phyloP scores from a whole-genome alignment of 2,797 vertebrate species.

The Bradypodion pumilum region DNA sequence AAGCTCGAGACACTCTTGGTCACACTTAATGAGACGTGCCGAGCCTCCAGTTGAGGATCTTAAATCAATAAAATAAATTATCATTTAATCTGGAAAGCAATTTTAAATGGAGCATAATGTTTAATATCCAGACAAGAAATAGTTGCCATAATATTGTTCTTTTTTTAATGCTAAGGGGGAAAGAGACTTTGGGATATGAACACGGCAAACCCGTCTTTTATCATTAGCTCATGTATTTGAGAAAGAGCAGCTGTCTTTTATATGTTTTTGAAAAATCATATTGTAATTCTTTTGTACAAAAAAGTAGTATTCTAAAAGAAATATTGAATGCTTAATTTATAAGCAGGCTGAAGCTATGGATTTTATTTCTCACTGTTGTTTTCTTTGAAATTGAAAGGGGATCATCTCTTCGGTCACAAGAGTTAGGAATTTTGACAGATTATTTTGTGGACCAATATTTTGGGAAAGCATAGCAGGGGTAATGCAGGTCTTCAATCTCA shows the following conservation, averaged over 20 bases:
- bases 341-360: constrained; percentile 83
- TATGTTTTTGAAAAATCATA: constrained; percentile 89
- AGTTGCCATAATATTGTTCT: constrained; percentile 78
- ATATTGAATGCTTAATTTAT: constrained; percentile 89
- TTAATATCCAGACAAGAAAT: constrained; percentile 74
- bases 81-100: constrained; percentile 73
- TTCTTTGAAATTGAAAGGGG: constrained; percentile 82
- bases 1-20: constrained; percentile 70
- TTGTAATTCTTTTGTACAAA: constrained; percentile 89
- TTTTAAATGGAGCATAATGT: constrained; percentile 77
- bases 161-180: constrained; percentile 77
- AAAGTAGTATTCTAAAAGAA: constrained; percentile 88
- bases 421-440: constrained; percentile 75
- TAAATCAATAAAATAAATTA: constrained; percentile 62
- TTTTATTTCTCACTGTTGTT: constrained; percentile 71
- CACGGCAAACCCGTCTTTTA: constrained; percentile 80
- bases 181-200: constrained; percentile 76
- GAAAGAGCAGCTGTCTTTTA: constrained; percentile 87
- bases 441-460: constrained; percentile 85
- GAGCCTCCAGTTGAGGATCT: constrained; percentile 75
- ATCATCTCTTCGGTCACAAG: constrained; percentile 80
- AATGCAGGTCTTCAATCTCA: constrained; percentile 77
- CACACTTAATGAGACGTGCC: constrained; percentile 67
- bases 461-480: constrained; percentile 75
- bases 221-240: constrained; percentile 84